phyloP scores from a whole-genome alignment of 1,140 invertebrate genomes.

The Oryctes rhinoceros region DNA sequence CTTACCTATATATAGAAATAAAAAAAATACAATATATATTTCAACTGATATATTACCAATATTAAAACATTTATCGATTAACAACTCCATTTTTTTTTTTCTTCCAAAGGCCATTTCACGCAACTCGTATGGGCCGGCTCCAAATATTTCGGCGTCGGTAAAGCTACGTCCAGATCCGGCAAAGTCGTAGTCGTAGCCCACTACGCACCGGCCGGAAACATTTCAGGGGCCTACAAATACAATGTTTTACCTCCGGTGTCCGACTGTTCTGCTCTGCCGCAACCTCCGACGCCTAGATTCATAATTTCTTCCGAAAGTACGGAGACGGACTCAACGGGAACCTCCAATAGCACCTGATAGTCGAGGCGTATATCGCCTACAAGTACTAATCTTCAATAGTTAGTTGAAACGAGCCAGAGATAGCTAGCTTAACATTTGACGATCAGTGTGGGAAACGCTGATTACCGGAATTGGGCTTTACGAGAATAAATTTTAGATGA shows the following conservation, averaged over 20 bases:
- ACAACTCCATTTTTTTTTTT: background rate
- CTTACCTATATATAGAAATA: no score
- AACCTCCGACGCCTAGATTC: conserved; percentile 2
- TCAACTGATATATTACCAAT: no score
- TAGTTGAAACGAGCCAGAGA: background rate
- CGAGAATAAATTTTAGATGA: background rate
- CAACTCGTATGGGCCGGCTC: conserved; percentile 89
- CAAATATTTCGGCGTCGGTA: conserved; percentile 82
- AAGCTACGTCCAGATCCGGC: conserved; percentile 77
- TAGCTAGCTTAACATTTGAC: background rate
- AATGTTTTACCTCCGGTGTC: conserved; percentile 76
- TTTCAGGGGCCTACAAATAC: conserved; percentile 76
- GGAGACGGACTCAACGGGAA: conserved; percentile 28
- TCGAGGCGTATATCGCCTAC: background rate
- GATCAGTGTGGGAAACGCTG: conserved; percentile 12
- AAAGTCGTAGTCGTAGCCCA: conserved; percentile 83
- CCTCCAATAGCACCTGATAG: conserved; percentile 30
- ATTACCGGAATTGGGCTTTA: background rate
- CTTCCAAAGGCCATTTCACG: conserved; percentile 81
- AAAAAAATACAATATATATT: no score
- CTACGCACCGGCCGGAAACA: conserved; percentile 81
- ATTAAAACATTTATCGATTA: background rate
- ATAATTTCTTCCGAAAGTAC: conserved; percentile 38
- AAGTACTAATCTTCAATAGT: background rate
- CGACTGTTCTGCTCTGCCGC: conserved; percentile 58